Evolutionary conservation across 2,797 vertebrate genomes (phyloP).

Genomic region (Margarornis squamiger): DNA sequence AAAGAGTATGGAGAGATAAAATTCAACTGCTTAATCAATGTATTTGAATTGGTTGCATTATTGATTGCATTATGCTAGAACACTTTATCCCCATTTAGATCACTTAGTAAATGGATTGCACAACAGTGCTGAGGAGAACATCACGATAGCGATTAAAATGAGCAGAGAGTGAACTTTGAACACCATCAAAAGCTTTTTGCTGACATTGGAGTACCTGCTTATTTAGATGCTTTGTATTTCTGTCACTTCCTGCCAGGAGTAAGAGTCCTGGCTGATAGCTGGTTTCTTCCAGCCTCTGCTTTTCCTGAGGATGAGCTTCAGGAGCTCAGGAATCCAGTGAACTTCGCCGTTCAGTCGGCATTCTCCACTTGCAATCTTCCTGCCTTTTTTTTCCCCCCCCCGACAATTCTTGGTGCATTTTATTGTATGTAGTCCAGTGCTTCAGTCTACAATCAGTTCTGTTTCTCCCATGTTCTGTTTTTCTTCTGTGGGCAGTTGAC

Average conservation of each 20-base stretch:
- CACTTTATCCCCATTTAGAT: neutral
- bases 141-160: neutral
- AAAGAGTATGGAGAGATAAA: neutral
- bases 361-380: neutral
- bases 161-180: slow-evolving; percentile 1
- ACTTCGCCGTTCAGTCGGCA: neutral
- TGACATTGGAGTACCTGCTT: neutral
- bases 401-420: neutral
- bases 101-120: neutral
- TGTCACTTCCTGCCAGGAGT: neutral
- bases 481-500: neutral
- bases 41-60: neutral
- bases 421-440: neutral
- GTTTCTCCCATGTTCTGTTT: neutral
- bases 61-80: neutral
- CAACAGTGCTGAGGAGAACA: neutral
- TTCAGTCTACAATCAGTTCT: neutral
- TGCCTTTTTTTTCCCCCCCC: accelerated
- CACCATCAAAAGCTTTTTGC: neutral
- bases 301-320: neutral
- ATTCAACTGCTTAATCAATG: neutral
- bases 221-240: neutral
- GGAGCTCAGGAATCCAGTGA: neutral
- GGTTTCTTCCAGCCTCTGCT: neutral
- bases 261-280: neutral